Conservation (phyloP, 2,113 vertebrate genomes). For the Plectropomus leopardus region DNA sequence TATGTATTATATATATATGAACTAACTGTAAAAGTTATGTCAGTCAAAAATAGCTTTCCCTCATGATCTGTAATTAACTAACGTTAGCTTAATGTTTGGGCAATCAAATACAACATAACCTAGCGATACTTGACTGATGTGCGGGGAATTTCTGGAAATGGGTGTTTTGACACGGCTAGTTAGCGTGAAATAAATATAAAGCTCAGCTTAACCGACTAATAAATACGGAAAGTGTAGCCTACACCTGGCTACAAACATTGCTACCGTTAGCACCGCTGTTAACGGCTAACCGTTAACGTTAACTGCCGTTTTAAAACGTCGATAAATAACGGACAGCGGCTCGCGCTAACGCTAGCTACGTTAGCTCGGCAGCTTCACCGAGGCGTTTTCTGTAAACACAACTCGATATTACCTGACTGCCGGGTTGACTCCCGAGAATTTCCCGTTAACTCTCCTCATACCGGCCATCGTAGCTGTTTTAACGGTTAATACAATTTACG, state of each 20-base stretch:
- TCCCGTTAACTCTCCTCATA: slow-evolving; percentile 74
- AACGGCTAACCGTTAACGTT: background rate
- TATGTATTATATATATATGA: too few species aligned
- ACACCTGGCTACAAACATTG: background rate
- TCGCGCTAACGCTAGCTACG: slow-evolving; percentile 44
- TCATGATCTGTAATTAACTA: too few species aligned
- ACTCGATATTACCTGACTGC: slow-evolving; percentile 80
- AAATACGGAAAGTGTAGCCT: background rate
- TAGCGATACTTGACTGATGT: background rate
- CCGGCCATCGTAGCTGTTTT: slow-evolving; percentile 72
- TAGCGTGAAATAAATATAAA: too few species aligned
- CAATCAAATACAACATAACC: background rate
- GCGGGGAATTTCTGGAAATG: background rate
- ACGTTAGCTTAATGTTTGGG: background rate
- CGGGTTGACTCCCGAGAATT: slow-evolving; percentile 75
- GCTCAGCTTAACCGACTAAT: too few species aligned
- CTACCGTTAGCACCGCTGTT: background rate
- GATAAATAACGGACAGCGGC: slow-evolving; percentile 8
- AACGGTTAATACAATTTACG: slow-evolving; percentile 11
- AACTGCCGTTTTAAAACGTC: too few species aligned
- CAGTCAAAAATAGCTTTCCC: too few species aligned
- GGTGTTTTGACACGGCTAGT: background rate
- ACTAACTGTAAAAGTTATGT: too few species aligned
- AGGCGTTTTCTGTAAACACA: slow-evolving; percentile 12
- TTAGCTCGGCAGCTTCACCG: slow-evolving; percentile 42